Percentiles rank a stretch among this genome's conserved stretches.
These are phyloP conservation scores for Melanotaenia parkinsoni DNA, from an alignment of 2,797 vertebrate species.

Conservation along the genomic window DNA sequence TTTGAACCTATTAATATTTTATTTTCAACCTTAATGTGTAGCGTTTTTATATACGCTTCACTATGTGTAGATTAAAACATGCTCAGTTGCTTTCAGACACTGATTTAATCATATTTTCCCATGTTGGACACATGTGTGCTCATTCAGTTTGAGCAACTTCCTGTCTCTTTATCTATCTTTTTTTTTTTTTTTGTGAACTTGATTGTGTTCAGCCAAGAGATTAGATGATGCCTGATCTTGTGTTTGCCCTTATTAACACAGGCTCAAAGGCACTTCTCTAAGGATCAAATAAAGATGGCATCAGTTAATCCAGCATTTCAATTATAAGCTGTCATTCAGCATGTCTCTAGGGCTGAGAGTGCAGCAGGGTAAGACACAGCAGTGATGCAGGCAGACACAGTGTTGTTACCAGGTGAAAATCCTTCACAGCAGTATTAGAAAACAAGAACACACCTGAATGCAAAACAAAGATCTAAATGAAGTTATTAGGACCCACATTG, in stretches of 20 bases:
- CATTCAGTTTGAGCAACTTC: constrained; percentile 37
- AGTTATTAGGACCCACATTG: not conserved
- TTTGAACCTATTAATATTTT: constrained; percentile 23
- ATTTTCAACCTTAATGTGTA: constrained; percentile 13
- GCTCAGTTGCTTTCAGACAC: constrained; percentile 12
- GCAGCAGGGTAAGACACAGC: constrained; percentile 17
- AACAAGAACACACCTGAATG: constrained; percentile 12
- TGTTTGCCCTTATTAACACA: constrained; percentile 46
- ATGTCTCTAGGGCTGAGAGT: constrained; percentile 25
- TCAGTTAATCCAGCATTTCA: constrained; percentile 76
- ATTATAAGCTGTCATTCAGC: constrained; percentile 69
- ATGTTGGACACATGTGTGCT: not conserved
- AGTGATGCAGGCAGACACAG: constrained; percentile 24
- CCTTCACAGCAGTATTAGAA: constrained; percentile 13
- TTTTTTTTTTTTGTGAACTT: constrained; percentile 28
- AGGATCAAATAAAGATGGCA: constrained; percentile 65
- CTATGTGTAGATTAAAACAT: constrained; percentile 11
- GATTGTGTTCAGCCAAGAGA: constrained; percentile 61
- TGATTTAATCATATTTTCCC: constrained; percentile 23
- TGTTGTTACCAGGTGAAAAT: constrained; percentile 18
- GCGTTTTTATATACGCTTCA: constrained; percentile 3
- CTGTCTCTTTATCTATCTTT: constrained; percentile 10
- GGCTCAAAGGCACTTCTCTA: constrained; percentile 48
- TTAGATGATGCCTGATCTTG: constrained; percentile 40
- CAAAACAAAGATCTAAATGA: not conserved